Evolutionary conservation across 2,113 vertebrate genomes (phyloP).

Genomic region (Cryptomyrus ogoouensis): DNA sequence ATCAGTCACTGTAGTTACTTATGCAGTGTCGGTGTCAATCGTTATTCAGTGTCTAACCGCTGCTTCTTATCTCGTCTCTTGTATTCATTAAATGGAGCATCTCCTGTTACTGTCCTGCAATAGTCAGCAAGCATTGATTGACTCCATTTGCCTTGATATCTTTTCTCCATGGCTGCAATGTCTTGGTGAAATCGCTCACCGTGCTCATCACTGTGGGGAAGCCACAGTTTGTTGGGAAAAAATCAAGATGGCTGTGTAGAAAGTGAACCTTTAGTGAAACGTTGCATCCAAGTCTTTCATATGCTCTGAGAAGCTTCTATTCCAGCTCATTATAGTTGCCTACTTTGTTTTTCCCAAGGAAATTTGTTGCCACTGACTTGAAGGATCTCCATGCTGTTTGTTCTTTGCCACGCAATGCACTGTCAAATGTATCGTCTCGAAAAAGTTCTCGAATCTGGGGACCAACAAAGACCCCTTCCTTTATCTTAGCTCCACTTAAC

Average conservation of each 20-base stretch:
- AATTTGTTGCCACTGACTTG: background rate
- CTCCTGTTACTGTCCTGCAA: background rate
- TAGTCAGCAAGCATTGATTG: background rate
- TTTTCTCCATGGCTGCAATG: background rate
- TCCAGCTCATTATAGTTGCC: background rate
- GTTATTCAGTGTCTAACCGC: background rate
- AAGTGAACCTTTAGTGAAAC: background rate
- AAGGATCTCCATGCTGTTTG: background rate
- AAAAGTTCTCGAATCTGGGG: background rate
- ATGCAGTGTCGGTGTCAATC: background rate
- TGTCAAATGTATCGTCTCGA: background rate
- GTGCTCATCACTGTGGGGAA: background rate
- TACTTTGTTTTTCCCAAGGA: background rate
- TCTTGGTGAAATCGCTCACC: background rate
- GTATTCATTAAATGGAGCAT: background rate
- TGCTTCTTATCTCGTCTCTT: background rate
- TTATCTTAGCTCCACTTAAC: background rate
- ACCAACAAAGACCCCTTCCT: background rate
- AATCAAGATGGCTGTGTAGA: background rate
- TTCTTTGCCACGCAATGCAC: background rate
- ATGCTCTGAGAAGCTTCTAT: background rate
- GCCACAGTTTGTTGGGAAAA: no score
- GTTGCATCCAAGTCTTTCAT: background rate
- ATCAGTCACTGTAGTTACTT: background rate
- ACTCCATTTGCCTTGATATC: background rate